A percentile compares a stretch with the other conserved stretches of the same genome.
These are phyloP conservation scores for Cryptotis parvus DNA, from an alignment of 2,113 vertebrate species.

Conservation along the genomic window DNA sequence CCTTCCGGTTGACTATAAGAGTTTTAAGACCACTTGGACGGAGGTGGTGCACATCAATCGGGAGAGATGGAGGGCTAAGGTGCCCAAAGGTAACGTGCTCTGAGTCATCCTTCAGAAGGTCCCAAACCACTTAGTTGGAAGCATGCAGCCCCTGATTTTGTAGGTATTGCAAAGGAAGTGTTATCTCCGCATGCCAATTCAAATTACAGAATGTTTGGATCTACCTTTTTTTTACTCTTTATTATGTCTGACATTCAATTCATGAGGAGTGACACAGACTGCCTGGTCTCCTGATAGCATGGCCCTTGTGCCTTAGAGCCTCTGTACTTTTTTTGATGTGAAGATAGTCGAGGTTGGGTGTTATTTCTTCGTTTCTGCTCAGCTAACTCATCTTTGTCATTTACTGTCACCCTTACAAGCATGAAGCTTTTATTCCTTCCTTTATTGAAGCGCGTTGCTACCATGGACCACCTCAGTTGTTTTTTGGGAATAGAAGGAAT, in stretches of 20 bases:
- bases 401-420: neutral
- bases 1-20: constrained; percentile 95
- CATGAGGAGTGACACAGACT: neutral
- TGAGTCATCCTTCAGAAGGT: neutral
- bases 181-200: neutral
- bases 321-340: neutral
- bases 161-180: neutral
- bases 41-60: constrained; percentile 96
- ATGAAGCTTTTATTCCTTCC: neutral
- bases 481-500: neutral
- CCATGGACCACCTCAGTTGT: neutral
- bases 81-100: constrained; percentile 92
- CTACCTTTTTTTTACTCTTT: neutral
- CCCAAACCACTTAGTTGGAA: neutral
- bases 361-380: neutral
- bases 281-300: fast-evolving
- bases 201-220: neutral
- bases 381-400: neutral
- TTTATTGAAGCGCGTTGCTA: neutral
- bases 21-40: constrained; percentile 95
- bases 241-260: neutral
- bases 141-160: neutral
- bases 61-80: constrained; percentile 96
- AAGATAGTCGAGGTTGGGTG: neutral
- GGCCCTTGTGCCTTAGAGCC: neutral